phyloP scores from a whole-genome alignment of 2,797 vertebrate species.

The Allobates femoralis region DNA sequence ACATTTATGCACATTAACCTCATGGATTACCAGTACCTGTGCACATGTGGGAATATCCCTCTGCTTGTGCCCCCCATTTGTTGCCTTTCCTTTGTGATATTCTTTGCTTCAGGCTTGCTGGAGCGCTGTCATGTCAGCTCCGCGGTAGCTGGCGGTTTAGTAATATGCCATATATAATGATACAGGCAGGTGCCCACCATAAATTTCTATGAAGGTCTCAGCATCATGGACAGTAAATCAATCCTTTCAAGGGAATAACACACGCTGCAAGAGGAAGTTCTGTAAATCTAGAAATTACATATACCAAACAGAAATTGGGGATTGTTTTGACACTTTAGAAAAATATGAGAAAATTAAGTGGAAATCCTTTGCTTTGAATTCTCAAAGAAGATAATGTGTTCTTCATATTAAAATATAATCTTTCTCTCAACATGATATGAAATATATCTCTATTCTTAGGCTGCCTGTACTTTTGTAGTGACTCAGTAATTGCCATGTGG shows the following conservation, averaged over 20 bases:
- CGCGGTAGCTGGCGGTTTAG: constrained; percentile 8
- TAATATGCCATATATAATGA: constrained; percentile 38
- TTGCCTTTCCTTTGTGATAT: background rate
- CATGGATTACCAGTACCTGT: background rate
- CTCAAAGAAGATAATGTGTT: background rate
- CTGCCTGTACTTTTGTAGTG: too few relatives aligned
- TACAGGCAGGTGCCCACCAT: constrained; percentile 45
- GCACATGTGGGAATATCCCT: background rate
- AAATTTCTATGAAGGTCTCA: constrained; percentile 49
- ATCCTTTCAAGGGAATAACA: constrained; percentile 27
- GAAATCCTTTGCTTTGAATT: background rate
- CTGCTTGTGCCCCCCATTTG: background rate
- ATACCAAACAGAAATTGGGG: background rate
- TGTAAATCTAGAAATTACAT: constrained; percentile 29
- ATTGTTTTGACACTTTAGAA: constrained; percentile 4
- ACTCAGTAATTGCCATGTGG: too few relatives aligned
- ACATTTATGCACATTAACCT: background rate
- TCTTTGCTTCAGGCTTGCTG: background rate
- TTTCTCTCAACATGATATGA: background rate
- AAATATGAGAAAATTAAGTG: background rate
- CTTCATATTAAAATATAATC: background rate
- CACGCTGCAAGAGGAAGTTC: constrained; percentile 13
- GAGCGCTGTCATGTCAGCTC: background rate
- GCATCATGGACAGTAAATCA: constrained; percentile 39
- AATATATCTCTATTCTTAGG: background rate